Percentiles rank a stretch among this genome's conserved stretches.
Conservation (phyloP, 2,113 vertebrate genomes). For the Tichodroma muraria region DNA sequence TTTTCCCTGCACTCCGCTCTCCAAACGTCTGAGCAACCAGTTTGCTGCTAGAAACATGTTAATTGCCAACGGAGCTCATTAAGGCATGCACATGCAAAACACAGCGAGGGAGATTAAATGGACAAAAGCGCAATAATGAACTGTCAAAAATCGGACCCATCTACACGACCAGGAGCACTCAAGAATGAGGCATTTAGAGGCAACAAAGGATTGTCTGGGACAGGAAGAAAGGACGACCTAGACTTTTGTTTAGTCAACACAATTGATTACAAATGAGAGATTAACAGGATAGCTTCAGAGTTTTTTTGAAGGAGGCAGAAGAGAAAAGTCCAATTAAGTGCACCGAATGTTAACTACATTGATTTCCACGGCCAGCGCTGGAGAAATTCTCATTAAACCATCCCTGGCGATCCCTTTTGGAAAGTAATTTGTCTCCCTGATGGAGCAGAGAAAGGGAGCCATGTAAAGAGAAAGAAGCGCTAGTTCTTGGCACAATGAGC, state of each 20-base stretch:
- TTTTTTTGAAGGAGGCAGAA: constrained; percentile 85
- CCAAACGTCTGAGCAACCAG: constrained; percentile 92
- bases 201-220: constrained; percentile 96
- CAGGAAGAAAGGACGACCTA: constrained; percentile 95
- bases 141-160: constrained; percentile 95
- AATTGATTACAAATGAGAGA: constrained; percentile 99
- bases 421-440: constrained; percentile 87
- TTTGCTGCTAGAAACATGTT: constrained; percentile 94
- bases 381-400: constrained; percentile 99
- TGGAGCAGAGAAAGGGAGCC: constrained; percentile 84
- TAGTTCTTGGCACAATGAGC: constrained; percentile 91
- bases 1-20: constrained; percentile 91
- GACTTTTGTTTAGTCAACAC: constrained; percentile 97
- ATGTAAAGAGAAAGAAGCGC: constrained; percentile 84
- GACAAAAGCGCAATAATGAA: constrained; percentile 96
- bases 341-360: constrained; percentile 99
- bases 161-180: constrained; percentile 88
- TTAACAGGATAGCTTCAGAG: constrained; percentile 95
- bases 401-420: constrained; percentile 88
- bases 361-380: constrained; percentile 93
- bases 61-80: constrained; percentile 96
- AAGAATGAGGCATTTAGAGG: constrained; percentile 93
- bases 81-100: constrained; percentile 89
- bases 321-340: constrained; percentile 99
- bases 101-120: constrained; percentile 85